phyloP scores from a whole-genome alignment of 2,888 invertebrate species.

The Hirtodrosophila cameraria region DNA sequence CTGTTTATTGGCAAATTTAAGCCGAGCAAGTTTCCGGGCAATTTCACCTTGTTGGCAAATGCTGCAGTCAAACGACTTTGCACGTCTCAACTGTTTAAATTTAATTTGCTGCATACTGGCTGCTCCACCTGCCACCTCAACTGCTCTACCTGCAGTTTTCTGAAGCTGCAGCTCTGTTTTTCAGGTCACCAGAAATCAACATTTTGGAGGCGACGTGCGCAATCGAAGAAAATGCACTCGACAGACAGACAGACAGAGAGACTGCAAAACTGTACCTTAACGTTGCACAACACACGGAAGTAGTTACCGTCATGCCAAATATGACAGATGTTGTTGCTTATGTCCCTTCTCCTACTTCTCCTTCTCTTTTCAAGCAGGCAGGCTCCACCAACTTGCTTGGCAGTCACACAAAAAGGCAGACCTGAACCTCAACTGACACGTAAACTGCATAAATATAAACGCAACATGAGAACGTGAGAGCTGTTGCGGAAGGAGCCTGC shows the following conservation, averaged over 20 bases:
- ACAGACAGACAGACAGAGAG: constrained; percentile 5
- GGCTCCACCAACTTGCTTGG: constrained; percentile 9
- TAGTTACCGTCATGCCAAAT: constrained; percentile 77
- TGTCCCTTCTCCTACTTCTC: background rate
- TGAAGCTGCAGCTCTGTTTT: constrained; percentile 43
- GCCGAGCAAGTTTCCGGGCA: constrained; percentile 45
- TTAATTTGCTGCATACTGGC: constrained; percentile 64
- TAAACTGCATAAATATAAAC: constrained; percentile 77
- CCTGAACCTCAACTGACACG: constrained; percentile 62
- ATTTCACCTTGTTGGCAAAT: constrained; percentile 41
- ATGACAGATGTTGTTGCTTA: constrained; percentile 68
- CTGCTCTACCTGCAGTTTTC: background rate
- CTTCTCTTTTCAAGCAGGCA: too few relatives aligned
- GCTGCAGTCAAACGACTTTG: constrained; percentile 48
- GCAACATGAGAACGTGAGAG: constrained; percentile 67
- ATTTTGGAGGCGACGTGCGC: constrained; percentile 65
- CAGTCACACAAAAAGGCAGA: constrained; percentile 39
- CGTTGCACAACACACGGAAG: constrained; percentile 65
- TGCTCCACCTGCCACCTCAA: constrained; percentile 1
- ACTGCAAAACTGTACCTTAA: background rate
- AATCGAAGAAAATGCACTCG: constrained; percentile 71
- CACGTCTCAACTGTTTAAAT: constrained; percentile 74
- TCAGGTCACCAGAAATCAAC: constrained; percentile 76
- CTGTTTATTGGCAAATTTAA: constrained; percentile 49
- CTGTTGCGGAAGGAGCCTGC: constrained; percentile 28